Base-by-base conservation (phyloP, 2,888 invertebrate species). In the Bursaphelenchus okinawaensis region DNA sequence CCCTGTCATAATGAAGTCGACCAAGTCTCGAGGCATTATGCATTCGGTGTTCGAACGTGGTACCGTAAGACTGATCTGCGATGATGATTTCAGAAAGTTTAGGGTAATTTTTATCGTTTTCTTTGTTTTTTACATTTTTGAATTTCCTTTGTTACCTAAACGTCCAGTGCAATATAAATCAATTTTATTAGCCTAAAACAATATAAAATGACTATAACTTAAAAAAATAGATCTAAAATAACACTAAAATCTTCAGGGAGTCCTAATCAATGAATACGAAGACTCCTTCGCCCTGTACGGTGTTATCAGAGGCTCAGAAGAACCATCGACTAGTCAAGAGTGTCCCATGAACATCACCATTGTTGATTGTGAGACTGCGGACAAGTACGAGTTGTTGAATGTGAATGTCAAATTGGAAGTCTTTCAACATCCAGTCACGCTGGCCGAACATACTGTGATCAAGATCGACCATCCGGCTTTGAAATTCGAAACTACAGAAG, bases 221-320 rank as follows among this genome's bases (percentile, higher is more conserved):
- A n/a, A n/a, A n/a, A n/a, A n/a, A n/a, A n/a, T n/a, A n/a, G n/a
- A n/a, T n/a, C n/a, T n/a, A n/a, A n/a, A n/a, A n/a, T n/a, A n/a
- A n/a, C n/a, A n/a, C n/a, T n/a, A n/a, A n/a, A n/a, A n/a, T n/a
- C 19, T 54, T 54, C 54, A 61, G 61, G 61, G 61, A 9, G 23
- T 61, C 4, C 27, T 61, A 8, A 19, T 61, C 19, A 61, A 56
- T 20, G 24, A 61, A 20, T 16, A 20, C 20, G 27, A 61, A 9
- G 61, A 61, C 60, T 58, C 60, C 7, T 60, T 61, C 26, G 6
- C 62, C 19, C 16, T 61, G 2, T 23, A 20, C 27, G 61, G 61
- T n/a, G 9, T 12, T 1, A 12, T 59, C 4, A 1, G 31, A n/a
- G 16, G 24, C 24, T 2, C 20, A 2, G 56, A 19, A 19, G 56